Conservation (phyloP, 1,140 invertebrate genomes). For the Lysiphlebus fabarum region DNA sequence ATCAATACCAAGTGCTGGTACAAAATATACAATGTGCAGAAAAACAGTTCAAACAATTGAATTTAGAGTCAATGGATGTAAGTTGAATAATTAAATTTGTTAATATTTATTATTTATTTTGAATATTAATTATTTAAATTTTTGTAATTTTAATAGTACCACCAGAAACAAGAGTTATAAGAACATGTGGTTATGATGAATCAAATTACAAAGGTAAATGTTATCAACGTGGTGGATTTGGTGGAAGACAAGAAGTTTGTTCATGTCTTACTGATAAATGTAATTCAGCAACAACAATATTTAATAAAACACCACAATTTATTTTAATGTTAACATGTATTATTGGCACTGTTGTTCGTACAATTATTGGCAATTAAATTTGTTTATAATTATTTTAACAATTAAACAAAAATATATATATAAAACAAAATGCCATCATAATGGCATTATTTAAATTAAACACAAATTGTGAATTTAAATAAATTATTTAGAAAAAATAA, state of each 20-base stretch:
- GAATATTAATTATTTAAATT: conserved; percentile 7
- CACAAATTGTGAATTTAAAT: not conserved
- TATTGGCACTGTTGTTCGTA: conserved; percentile 35
- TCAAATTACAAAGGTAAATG: conserved; percentile 71
- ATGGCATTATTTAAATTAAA: not conserved
- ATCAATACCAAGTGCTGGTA: conserved; percentile 56
- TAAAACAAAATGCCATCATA: not conserved
- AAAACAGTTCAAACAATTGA: conserved; percentile 85
- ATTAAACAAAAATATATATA: conserved; percentile 28
- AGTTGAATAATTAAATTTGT: conserved; percentile 50
- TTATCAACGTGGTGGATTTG: conserved; percentile 82
- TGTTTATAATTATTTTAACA: conserved; percentile 13
- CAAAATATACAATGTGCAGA: conserved; percentile 73
- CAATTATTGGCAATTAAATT: conserved; percentile 34
- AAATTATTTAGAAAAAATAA: not conserved
- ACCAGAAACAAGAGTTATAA: conserved; percentile 72
- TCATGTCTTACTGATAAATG: conserved; percentile 74
- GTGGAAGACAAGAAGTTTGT: conserved; percentile 82
- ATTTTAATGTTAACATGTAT: conserved; percentile 37
- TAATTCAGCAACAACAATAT: conserved; percentile 60
- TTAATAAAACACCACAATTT: conserved; percentile 27
- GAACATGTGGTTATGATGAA: conserved; percentile 78
- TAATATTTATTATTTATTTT: conserved; percentile 5
- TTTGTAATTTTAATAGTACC: conserved; percentile 56
- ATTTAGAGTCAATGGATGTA: conserved; percentile 79